A percentile compares a stretch with the other conserved stretches of the same genome.
Evolutionary conservation across 2,113 vertebrate genomes (phyloP).

Genomic region (Rana temporaria): DNA sequence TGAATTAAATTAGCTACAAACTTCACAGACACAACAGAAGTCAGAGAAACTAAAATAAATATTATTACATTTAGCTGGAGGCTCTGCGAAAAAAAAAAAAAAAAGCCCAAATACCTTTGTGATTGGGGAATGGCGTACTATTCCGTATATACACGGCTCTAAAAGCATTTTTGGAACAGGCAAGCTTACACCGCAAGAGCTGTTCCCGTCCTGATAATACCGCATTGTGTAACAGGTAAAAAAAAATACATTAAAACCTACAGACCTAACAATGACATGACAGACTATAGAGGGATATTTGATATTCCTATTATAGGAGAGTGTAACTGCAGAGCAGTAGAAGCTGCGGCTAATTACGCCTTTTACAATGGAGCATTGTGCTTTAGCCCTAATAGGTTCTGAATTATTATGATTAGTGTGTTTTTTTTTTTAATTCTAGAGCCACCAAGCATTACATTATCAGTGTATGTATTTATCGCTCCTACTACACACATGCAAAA

Average conservation of each 20-base stretch:
- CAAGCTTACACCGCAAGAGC: neutral
- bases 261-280: neutral
- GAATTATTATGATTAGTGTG: conserved; percentile 27
- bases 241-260: neutral
- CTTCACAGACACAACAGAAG: conserved; percentile 32
- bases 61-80: conserved; percentile 26
- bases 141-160: neutral
- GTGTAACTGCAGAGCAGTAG: neutral
- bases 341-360: neutral
- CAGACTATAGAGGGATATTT: neutral
- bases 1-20: neutral
- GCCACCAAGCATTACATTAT: conserved; percentile 51
- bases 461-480: conserved; percentile 49
- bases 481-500: conserved; percentile 4
- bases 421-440: conserved; percentile 50
- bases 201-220: neutral
- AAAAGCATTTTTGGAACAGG: conserved; percentile 37
- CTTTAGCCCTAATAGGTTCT: neutral
- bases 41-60: conserved; percentile 24
- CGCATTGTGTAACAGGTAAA: conserved; percentile 19
- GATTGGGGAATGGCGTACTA: conserved; percentile 6
- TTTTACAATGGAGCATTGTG: conserved; percentile 32
- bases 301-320: neutral
- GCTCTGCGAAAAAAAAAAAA: neutral
- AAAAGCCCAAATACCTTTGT: neutral